Base-by-base conservation (phyloP, 1,140 invertebrate species). In the Aethina tumida region DNA sequence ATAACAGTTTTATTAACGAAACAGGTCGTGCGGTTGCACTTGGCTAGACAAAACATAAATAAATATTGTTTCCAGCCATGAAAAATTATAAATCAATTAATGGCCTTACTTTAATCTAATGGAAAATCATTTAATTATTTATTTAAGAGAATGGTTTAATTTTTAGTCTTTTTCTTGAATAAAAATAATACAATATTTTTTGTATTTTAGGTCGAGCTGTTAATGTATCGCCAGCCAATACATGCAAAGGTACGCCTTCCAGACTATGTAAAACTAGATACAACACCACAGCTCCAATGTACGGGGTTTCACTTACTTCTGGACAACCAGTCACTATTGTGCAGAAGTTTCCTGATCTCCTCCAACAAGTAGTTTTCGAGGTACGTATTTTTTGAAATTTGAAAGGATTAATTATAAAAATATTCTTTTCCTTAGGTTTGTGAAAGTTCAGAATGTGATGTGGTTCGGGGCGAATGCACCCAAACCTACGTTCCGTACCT, bases 351-450 rank as follows among this genome's bases (percentile, higher is more conserved):
- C 89, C 89, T 2, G 87, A 92, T 66, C 68, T 93, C n/a, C 62
- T 93, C 19, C 89, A 93, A 58, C 89, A 93, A 69, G 87, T 92
- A 28, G 85, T 93, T 28, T 93, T 89, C 53, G 87, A 92, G 67
- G 84, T 88, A 43, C 34, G 41, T 43, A 37, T 34, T 19, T 26
- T 7, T 35, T 28, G 10, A 12, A 28, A 28, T 10, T 28, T 12
- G 4, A 12, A 28, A 6, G 4, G 5, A 6, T 10, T 28, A 5
- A 6, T 28, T 12, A 28, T 28, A 7, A 37, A 13, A 5, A 12
- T 41, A 27, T 25, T 13, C 47, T 40, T 15, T 38, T 68, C 52
- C 51, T 33, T 24, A 59, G 59, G 58, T 62, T 29, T 62, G 60
- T 26, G 60, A 62, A 37, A 62, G 60, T 39, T 83, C 75, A 35